A percentile compares a stretch with the other conserved stretches of the same genome.
These are phyloP conservation scores for Mesopsocus fuscifrons DNA, from an alignment of 2,888 invertebrate species.

Conservation along the genomic window DNA sequence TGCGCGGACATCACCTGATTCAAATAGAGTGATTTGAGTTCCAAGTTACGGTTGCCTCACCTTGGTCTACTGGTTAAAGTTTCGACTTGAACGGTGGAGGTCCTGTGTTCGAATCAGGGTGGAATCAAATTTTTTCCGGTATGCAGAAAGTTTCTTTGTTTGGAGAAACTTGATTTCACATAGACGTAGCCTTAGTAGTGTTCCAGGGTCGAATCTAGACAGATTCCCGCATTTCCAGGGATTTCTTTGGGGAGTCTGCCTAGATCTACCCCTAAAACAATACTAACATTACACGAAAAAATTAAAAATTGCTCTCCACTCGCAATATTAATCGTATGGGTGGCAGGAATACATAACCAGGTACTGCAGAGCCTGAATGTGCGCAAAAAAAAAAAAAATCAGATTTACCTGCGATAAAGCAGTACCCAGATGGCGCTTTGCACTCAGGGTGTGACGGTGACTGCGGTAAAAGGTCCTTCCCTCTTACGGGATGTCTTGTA, in stretches of 20 bases:
- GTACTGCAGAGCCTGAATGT: too few species aligned
- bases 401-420: constrained; percentile 65
- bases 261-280: too few species aligned
- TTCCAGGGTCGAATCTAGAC: too few species aligned
- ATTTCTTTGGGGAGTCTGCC: too few species aligned
- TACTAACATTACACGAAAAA: too few species aligned
- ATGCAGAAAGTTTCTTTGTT: background rate
- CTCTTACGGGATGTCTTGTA: constrained; percentile 47
- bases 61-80: background rate
- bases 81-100: background rate
- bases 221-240: too few species aligned
- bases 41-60: background rate
- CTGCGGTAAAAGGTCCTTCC: constrained; percentile 63
- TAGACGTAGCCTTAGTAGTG: too few species aligned
- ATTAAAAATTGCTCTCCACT: too few species aligned
- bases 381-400: too few species aligned
- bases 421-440: constrained; percentile 64
- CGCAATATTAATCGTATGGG: too few species aligned
- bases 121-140: constrained; percentile 3
- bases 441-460: constrained; percentile 69
- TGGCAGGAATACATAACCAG: too few species aligned
- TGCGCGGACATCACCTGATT: constrained; percentile 61
- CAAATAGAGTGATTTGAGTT: constrained; percentile 8
- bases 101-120: background rate
- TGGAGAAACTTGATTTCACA: too few species aligned